These are phyloP conservation scores for Stictonetta naevosa DNA, from an alignment of 2,113 vertebrate species.

Conservation along the genomic window DNA sequence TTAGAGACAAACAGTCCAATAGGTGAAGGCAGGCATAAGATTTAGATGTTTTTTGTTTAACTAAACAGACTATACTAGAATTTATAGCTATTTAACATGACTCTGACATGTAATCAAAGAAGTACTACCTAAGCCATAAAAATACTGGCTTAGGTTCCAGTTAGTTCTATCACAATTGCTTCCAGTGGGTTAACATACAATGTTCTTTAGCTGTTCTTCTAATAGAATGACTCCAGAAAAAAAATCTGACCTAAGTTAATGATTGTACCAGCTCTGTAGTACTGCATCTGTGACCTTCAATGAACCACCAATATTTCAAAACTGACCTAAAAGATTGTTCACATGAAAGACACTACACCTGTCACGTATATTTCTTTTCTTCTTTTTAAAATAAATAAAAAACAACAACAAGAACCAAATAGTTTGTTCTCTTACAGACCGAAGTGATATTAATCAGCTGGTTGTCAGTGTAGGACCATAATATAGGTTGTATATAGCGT, in stretches of 20 bases:
- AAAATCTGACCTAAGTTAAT: not conserved
- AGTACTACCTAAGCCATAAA: not conserved
- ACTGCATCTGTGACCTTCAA: not conserved
- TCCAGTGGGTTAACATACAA: not conserved
- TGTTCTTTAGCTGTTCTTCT: not conserved
- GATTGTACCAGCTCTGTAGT: not conserved
- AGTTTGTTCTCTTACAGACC: not conserved
- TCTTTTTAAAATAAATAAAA: too few relatives aligned
- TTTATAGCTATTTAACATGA: not conserved
- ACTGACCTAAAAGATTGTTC: not conserved
- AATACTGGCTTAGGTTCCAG: not conserved
- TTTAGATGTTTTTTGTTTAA: not conserved
- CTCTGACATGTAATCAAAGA: not conserved
- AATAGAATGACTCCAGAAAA: not conserved
- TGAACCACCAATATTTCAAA: not conserved
- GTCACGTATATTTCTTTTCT: accelerated
- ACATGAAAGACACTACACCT: not conserved
- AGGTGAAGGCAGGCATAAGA: not conserved
- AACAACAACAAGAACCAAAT: not conserved
- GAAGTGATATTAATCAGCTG: not conserved
- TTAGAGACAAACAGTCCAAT: not conserved
- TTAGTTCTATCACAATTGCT: not conserved
- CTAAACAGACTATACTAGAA: not conserved
- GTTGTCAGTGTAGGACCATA: not conserved
- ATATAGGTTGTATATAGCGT: not conserved